Conservation (phyloP, 35 echinoderm and acorn worm species). For the Patiria miniata region DNA sequence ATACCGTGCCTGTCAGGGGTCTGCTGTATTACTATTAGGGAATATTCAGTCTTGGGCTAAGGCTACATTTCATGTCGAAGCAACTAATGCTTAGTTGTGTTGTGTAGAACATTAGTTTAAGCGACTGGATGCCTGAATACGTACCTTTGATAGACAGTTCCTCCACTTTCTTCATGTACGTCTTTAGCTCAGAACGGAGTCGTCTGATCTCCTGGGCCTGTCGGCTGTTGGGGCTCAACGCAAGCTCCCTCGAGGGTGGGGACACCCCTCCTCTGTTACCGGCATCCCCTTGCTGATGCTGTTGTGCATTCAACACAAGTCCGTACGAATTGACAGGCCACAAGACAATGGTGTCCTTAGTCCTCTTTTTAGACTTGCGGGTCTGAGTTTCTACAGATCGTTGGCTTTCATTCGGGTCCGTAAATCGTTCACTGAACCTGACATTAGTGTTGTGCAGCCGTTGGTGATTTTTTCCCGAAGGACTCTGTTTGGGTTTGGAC, state of each 20-base stretch:
- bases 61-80: too few species aligned
- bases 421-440: not conserved
- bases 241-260: constrained; percentile 25
- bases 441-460: not conserved
- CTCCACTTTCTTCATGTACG: constrained; percentile 78
- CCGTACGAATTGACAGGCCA: not conserved
- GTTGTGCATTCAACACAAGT: not conserved
- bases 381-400: constrained; percentile 62
- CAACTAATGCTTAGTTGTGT: too few species aligned
- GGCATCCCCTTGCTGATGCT: not conserved
- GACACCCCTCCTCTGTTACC: not conserved
- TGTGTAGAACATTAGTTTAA: too few species aligned
- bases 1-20: too few species aligned
- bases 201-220: constrained; percentile 75
- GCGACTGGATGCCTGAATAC: not conserved
- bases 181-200: constrained; percentile 66
- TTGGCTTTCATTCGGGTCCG: constrained; percentile 38
- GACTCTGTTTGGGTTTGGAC: not conserved
- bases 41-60: too few species aligned
- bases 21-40: too few species aligned
- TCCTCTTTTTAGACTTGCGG: constrained; percentile 18
- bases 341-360: not conserved
- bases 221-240: constrained; percentile 46
- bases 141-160: constrained; percentile 69
- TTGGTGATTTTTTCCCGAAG: not conserved